phyloP scores from a whole-genome alignment of 2,797 vertebrate species.

The Glyptemys insculpta region DNA sequence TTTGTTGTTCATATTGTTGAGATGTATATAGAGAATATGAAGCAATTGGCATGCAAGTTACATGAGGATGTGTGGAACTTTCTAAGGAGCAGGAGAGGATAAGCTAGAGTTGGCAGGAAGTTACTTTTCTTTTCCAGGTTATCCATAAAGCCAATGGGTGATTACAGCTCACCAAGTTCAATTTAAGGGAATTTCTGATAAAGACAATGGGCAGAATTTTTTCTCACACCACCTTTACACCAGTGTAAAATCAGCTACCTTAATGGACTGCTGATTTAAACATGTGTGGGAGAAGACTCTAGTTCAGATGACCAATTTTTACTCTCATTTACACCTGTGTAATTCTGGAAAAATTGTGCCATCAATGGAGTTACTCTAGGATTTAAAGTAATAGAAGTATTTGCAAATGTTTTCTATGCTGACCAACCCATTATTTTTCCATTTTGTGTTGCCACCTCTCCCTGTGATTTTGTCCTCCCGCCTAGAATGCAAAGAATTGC shows the following conservation, averaged over 20 bases:
- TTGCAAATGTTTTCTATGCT: neutral
- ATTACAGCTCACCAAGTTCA: neutral
- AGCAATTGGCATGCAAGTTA: neutral
- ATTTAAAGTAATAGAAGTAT: neutral
- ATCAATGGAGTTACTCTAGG: neutral
- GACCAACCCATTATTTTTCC: neutral
- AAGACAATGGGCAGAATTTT: neutral
- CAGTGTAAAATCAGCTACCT: neutral
- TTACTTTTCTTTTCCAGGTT: neutral
- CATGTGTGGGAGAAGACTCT: neutral
- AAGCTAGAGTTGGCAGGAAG: neutral
- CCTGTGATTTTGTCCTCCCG: neutral
- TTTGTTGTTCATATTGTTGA: neutral
- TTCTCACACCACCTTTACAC: neutral
- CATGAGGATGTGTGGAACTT: neutral
- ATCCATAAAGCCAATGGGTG: neutral
- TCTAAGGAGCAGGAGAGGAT: neutral
- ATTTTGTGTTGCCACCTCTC: neutral
- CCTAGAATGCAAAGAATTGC: neutral
- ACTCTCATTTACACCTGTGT: neutral
- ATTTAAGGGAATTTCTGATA: neutral
- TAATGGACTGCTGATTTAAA: neutral
- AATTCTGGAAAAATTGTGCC: neutral
- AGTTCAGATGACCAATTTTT: neutral
- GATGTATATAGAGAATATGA: neutral